Evolutionary conservation across 2,888 invertebrate species (phyloP), one percentile per base, ranked within the genome.

Genomic region (Epirrhoe tristata): DNA sequence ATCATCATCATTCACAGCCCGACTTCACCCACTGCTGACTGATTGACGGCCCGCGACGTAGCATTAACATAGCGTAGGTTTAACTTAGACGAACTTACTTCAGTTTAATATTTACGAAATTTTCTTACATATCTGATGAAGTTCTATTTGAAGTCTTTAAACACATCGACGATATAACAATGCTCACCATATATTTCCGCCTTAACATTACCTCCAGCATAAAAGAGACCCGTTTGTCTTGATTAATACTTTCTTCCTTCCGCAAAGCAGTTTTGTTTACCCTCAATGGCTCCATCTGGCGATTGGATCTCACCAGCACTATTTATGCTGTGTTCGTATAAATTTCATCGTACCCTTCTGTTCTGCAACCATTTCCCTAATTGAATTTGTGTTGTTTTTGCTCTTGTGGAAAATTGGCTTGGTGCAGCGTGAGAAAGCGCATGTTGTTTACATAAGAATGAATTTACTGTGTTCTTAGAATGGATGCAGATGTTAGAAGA

Each of bases 321-420:
- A 82, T 89, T 88, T 89, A 88, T 79, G 76, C 83, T 83, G 53
- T 65, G 81, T 77, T 79, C 71, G 80, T 76, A 87, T 87, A 89
- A 90, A 90, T 88, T 85, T 79, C 80, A 73, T 71, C 67, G 59
- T 60, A 80, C 81, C 80, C 80, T 83, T 81, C 81, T 84, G 84
- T 82, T 84, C 81, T 80, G 80, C 84, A 89, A 86, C 86, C 86
- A 87, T 87, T 87, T 87, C 78, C 86, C 87, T 92, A 91, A 92
- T 91, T 91, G 90, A 91, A 91, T 90, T 89, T 87, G 88, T 90
- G 87, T 88, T 90, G 89, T 89, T 90, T 89, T 90, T 87, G 82
- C 82, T 83, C 81, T 83, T 81, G 84, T 84, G 84, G 88, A 90
- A 91, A 91, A 92, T 91, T 91, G 89, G 87, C 84, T 89, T 85